Percentiles rank a stretch among this genome's conserved stretches.
Conservation (phyloP, 2,113 vertebrate species). For the Dunckerocampus dactyliophorus region DNA sequence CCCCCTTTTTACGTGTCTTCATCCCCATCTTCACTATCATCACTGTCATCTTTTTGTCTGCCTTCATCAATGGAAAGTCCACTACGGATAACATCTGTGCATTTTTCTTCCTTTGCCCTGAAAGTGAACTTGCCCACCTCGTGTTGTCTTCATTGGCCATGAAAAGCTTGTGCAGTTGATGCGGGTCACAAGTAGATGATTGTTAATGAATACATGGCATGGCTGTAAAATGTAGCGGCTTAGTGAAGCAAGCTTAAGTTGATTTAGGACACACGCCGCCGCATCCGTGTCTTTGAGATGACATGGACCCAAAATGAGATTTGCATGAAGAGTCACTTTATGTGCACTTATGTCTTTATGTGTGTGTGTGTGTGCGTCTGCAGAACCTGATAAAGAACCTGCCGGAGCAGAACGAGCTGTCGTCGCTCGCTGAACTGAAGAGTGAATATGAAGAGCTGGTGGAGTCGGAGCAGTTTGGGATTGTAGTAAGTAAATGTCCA, state of each 20-base stretch:
- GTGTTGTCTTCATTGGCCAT: neutral
- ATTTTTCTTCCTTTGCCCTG: neutral
- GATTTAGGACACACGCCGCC: neutral
- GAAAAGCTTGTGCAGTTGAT: neutral
- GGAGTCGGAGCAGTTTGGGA: slow-evolving; percentile 94
- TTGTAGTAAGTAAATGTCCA: slow-evolving; percentile 85
- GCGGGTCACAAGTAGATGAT: neutral
- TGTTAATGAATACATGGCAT: neutral
- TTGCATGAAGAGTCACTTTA: slow-evolving; percentile 45
- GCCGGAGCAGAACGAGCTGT: slow-evolving; percentile 91
- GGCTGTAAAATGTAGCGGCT: neutral
- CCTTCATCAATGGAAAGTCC: neutral
- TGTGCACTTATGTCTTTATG: slow-evolving; percentile 28
- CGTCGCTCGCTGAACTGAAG: slow-evolving; percentile 85
- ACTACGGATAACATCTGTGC: neutral
- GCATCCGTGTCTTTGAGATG: slow-evolving; percentile 16
- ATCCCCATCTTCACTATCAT: slow-evolving; percentile 37
- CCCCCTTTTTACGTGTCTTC: slow-evolving; percentile 45
- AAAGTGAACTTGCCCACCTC: neutral
- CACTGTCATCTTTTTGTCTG: neutral
- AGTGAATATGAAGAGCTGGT: slow-evolving; percentile 90
- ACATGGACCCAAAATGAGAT: slow-evolving; percentile 33
- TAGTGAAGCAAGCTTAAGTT: slow-evolving; percentile 7
- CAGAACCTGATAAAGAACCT: slow-evolving; percentile 96
- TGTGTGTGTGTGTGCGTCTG: slow-evolving; percentile 48